Percentiles rank a stretch among this genome's conserved stretches.
Conservation (phyloP, 1,140 invertebrate species). For the Gyrodactylus salaris region DNA sequence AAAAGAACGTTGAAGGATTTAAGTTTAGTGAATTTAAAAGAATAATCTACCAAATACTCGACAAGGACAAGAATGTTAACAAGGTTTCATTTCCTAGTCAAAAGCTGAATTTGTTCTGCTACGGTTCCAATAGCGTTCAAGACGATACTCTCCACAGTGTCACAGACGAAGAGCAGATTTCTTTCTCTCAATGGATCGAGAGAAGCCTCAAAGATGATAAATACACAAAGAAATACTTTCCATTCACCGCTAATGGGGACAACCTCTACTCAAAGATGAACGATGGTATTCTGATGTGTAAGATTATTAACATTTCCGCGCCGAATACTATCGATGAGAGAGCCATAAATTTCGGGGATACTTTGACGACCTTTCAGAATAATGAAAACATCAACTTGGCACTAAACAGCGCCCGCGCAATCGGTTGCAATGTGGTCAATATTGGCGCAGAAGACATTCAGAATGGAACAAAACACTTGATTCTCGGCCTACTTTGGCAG, state of each 20-base stretch:
- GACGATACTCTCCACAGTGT: not conserved
- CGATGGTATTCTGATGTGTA: not conserved
- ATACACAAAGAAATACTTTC: not conserved
- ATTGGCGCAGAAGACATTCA: slow-evolving; percentile 78
- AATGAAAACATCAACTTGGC: slow-evolving; percentile 80
- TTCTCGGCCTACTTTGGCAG: slow-evolving; percentile 83
- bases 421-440: slow-evolving; percentile 91
- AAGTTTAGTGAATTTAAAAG: not conserved
- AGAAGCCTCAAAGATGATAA: not conserved
- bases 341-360: slow-evolving; percentile 42
- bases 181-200: not conserved
- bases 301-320: slow-evolving; percentile 25
- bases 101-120: not conserved
- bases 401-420: slow-evolving; percentile 62
- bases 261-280: not conserved
- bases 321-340: slow-evolving; percentile 92
- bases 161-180: not conserved
- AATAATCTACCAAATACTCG: not conserved
- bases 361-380: slow-evolving; percentile 31
- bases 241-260: not conserved
- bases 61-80: not conserved
- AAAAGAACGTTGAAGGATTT: not conserved
- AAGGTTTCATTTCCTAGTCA: not conserved
- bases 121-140: not conserved
- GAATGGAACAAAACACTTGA: slow-evolving; percentile 70